A percentile compares a stretch with the other conserved stretches of the same genome.
Conservation (phyloP, 2,888 invertebrate species). For the Ommatoiulus sabulosus region DNA sequence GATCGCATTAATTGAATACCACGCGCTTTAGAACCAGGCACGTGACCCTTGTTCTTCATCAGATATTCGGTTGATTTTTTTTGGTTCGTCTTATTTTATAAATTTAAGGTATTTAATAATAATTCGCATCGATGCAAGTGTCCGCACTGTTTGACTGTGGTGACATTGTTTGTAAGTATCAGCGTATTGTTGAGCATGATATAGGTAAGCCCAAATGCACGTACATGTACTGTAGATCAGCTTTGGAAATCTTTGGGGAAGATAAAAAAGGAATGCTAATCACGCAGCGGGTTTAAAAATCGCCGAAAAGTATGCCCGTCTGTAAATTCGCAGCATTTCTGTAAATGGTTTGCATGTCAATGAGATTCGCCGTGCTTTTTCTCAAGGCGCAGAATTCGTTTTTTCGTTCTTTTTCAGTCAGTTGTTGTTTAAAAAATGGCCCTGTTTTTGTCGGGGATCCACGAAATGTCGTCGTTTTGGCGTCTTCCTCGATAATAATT, state of each 20-base stretch:
- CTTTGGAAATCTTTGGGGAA: no score
- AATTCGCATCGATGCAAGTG: neutral
- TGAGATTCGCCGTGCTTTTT: no score
- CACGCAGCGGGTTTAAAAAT: no score
- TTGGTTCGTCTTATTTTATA: neutral
- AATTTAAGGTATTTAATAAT: neutral
- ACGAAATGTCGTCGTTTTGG: conserved; percentile 4
- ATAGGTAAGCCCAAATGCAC: no score
- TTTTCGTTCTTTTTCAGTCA: neutral
- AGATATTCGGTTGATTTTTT: neutral
- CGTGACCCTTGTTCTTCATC: neutral
- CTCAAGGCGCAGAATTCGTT: neutral
- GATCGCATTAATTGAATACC: neutral
- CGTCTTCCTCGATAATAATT: conserved; percentile 22
- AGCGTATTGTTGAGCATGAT: no score
- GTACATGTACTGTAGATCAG: no score
- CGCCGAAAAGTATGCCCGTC: no score
- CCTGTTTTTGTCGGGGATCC: neutral
- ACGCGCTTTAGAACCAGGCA: neutral
- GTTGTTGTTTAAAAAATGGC: neutral
- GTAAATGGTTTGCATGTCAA: no score
- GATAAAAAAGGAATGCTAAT: no score
- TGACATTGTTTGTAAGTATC: neutral
- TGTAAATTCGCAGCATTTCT: no score
- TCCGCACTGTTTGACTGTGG: neutral